A percentile compares a stretch with the other conserved stretches of the same genome.
Conservation (phyloP, 2,113 vertebrate genomes). For the Sapajus apella region DNA sequence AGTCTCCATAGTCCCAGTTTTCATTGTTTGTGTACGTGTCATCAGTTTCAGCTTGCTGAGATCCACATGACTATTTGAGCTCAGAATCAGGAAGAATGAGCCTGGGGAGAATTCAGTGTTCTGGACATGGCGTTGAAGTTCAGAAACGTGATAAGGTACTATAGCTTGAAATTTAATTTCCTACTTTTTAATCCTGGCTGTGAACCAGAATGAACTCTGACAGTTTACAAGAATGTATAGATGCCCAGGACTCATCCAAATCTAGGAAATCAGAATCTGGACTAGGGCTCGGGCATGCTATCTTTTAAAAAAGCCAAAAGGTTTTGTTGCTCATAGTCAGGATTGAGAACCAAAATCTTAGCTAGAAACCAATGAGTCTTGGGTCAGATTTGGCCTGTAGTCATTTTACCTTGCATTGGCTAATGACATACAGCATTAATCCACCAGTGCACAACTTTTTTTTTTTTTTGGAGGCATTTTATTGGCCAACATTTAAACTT, state of each 20-base stretch:
- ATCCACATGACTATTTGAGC: background rate
- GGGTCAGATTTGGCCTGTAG: background rate
- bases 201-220: background rate
- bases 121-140: background rate
- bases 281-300: background rate
- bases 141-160: background rate
- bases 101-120: background rate
- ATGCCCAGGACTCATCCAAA: background rate
- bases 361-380: background rate
- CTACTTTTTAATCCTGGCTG: background rate
- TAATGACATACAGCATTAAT: background rate
- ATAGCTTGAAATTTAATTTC: background rate
- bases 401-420: background rate
- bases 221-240: background rate
- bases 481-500: background rate
- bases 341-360: background rate
- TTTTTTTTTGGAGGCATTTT: background rate
- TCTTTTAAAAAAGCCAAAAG: background rate
- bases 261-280: background rate
- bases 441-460: background rate
- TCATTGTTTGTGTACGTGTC: background rate
- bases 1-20: background rate
- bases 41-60: background rate
- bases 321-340: background rate
- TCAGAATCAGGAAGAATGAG: background rate